These are phyloP conservation scores for Heliconius ismenius DNA, from an alignment of 2,888 invertebrate genomes.

Conservation along the genomic window DNA sequence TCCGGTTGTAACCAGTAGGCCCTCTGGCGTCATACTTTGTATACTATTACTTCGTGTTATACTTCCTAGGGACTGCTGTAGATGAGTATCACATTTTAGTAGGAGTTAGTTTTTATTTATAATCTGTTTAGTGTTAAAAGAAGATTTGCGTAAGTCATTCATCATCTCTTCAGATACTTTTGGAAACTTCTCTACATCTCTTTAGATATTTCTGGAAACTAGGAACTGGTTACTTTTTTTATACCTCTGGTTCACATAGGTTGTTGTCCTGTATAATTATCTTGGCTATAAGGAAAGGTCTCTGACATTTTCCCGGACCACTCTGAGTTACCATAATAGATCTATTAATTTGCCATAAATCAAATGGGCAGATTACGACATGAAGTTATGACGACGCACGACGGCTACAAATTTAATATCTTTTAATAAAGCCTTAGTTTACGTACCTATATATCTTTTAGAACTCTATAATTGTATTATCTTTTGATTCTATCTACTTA, in stretches of 20 bases:
- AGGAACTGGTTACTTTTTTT: constrained; percentile 27
- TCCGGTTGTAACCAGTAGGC: constrained; percentile 50
- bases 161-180: constrained; percentile 7
- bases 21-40: constrained; percentile 29
- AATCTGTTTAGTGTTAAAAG: neutral
- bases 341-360: constrained; percentile 26
- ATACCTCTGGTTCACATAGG: constrained; percentile 19
- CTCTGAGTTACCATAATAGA: constrained; percentile 29
- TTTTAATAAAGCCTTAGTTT: neutral
- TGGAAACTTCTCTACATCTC: constrained; percentile 4
- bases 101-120: neutral
- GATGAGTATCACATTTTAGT: neutral
- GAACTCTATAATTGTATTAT: neutral
- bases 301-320: constrained; percentile 32
- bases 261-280: constrained; percentile 35
- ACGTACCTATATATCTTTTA: neutral
- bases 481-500: neutral
- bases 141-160: too few species aligned
- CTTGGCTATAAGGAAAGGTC: constrained; percentile 31
- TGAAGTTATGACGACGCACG: constrained; percentile 15
- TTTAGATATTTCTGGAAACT: constrained; percentile 24
- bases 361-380: constrained; percentile 18
- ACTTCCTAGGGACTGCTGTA: constrained; percentile 6
- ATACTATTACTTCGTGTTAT: constrained; percentile 10
- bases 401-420: constrained; percentile 9